Conservation (phyloP, 1,140 invertebrate genomes). For the Limonius californicus region DNA sequence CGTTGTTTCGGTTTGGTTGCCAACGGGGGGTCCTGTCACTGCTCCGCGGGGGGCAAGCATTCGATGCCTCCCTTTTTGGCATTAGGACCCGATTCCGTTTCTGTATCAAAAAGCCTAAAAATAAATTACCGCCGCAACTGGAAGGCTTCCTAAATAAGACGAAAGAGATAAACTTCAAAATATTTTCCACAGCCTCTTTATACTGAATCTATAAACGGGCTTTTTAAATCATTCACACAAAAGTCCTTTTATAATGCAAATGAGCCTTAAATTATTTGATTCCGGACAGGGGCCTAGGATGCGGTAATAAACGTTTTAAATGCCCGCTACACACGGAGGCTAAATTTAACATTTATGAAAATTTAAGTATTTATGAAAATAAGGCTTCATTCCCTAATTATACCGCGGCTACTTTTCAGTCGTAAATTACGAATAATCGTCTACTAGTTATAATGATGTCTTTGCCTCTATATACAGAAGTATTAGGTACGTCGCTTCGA, state of each 20-base stretch:
- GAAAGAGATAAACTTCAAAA: slow-evolving; percentile 1
- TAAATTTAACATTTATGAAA: slow-evolving; percentile 2
- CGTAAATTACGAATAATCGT: slow-evolving; percentile 4
- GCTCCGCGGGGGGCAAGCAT: background rate
- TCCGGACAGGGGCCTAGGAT: background rate
- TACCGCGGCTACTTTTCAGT: background rate
- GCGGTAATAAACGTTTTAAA: background rate
- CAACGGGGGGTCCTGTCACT: slow-evolving; percentile 3
- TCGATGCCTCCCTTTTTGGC: slow-evolving; percentile 6
- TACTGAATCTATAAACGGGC: background rate
- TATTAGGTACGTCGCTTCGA: background rate
- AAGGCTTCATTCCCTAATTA: slow-evolving; percentile 3
- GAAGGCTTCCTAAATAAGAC: background rate
- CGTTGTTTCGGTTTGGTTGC: background rate
- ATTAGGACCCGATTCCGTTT: background rate
- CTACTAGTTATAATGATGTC: slow-evolving; percentile 9
- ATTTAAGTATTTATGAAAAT: slow-evolving; percentile 5
- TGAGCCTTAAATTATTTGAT: slow-evolving; percentile 10
- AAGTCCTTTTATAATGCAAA: slow-evolving; percentile 12
- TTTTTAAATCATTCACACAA: slow-evolving; percentile 1
- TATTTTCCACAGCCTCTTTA: background rate
- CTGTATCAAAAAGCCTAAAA: background rate
- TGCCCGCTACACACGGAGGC: background rate
- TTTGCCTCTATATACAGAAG: background rate
- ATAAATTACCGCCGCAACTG: background rate